Base-by-base conservation (phyloP, 2,113 vertebrate species). In the Morone chrysops region DNA sequence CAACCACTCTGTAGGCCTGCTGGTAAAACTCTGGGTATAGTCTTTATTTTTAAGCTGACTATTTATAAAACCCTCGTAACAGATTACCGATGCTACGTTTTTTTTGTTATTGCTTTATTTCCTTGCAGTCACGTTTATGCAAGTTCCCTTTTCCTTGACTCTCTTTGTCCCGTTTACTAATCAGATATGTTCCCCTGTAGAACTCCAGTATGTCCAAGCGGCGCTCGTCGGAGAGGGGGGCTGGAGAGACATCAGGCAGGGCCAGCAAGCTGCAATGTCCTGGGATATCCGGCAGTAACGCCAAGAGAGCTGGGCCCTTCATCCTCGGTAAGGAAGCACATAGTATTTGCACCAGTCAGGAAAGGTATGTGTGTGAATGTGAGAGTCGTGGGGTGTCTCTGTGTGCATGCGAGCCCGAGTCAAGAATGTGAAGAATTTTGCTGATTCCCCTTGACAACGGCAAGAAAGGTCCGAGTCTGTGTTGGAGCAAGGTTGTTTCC, bases 241-340 rank as follows among this genome's bases (percentile, higher is more conserved):
- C 96, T 82, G 98, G 98, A 90, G 98, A 99, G 92, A 97, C 97
- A 51, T 98, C 98, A 1, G 82, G 96, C 75, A 96, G 96, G 86
- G 96, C 96, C 40, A 95, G 92, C 89, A 99, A 99, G 93, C 96
- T 97, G 90, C 97, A 99, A 50, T 99, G 98, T 86, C 89, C 96
- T 4, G 97, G 97, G 66, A 98, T 99, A 90, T 96, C 98, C 5
- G 97, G 98, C 93, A 98, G 92, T 70, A 99, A 97, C 69, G 96
- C 97, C 82, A 99, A 99, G 94, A 96, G 98, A 96, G 98, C 97
- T 0, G 98, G 98, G 20, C 98, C 98, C 0, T 99, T 99, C 89
- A 96, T 99, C 81, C 96, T 99, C 1, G 98, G 98, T 99, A 95
- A 93, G 93, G 66, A 70, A 59, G 50, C 54, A 56, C 25, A 22